Evolutionary conservation across 2,888 invertebrate species (phyloP), one percentile per base, ranked within the genome.

Genomic region (Penaeus monodon): DNA sequence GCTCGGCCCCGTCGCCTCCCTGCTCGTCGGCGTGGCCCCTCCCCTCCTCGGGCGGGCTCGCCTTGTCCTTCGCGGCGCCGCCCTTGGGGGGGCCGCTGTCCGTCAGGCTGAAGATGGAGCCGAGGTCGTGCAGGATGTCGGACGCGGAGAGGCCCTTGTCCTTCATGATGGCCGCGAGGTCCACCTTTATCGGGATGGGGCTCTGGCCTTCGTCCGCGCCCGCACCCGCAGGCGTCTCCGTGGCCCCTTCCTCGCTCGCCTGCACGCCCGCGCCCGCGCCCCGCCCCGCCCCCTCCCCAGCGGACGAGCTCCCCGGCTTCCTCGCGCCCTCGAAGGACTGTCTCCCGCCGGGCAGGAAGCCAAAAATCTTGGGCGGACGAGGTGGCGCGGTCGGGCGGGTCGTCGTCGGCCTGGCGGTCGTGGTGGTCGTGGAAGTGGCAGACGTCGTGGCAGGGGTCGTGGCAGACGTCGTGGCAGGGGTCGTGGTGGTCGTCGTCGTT

Each of bases 91-190:
- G 57, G 57, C 57, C 57, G 57, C 57, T 57, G 57, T 57, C 57
- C 57, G 57, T 17, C 2, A 57, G 17, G 57, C 57, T 84, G 87
- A 88, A 88, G 73, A 88, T 66, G 10, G 87, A 84, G 33, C 87
- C 84, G 22, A 86, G 77, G 33, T 88, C 88, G 57, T 87, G 86
- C n/a, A 87, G 80, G 44, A 90, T 90, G 49, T 86, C 88, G 7
- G 90, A 68, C 14, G 87, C 64, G 78, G 65, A 88, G 14, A 90
- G 74, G 22, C 88, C 88, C 63, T 89, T 88, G 12, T 86, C 89
- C 44, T 85, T 83, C 81, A 88, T 70, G 44, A 86, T 66, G 27
- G 44, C 64, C 24, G 88, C 77, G 29, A 88, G 66, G 76, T 88
- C 88, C 64, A 90, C 65, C 38, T 88, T 84, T 27, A 90, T 85